Evolutionary conservation across 2,113 vertebrate species (phyloP).

Genomic region (Hassar affinis): DNA sequence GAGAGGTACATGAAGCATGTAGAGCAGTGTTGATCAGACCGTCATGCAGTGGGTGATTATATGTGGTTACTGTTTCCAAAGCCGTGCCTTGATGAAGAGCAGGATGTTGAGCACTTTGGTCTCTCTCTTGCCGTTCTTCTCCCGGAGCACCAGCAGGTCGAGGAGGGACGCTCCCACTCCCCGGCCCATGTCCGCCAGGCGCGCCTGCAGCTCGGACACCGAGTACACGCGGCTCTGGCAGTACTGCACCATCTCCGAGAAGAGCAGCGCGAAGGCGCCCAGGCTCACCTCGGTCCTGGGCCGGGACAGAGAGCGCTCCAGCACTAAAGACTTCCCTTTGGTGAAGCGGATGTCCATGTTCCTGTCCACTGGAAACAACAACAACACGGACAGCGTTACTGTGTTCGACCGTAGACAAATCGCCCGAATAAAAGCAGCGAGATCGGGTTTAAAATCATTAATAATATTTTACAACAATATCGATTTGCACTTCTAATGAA

Average conservation of each 20-base stretch:
- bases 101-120: conserved; percentile 88
- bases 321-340: conserved; percentile 82
- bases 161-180: conserved; percentile 85
- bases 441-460: neutral
- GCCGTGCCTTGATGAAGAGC: conserved; percentile 75
- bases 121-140: conserved; percentile 85
- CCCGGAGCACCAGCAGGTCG: conserved; percentile 84
- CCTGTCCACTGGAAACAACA: neutral
- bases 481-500: too few species aligned
- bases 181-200: conserved; percentile 83
- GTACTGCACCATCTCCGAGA: conserved; percentile 94
- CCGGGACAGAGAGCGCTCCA: conserved; percentile 83
- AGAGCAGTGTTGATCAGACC: too few species aligned
- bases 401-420: neutral
- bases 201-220: conserved; percentile 86
- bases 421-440: too few species aligned
- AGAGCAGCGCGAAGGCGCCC: conserved; percentile 89
- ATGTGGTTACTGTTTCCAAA: too few species aligned
- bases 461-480: neutral
- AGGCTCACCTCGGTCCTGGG: conserved; percentile 85
- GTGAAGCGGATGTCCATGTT: conserved; percentile 89
- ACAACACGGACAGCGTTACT: neutral
- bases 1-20: too few species aligned
- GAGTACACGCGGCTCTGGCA: conserved; percentile 93
- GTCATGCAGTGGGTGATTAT: neutral